Base-by-base conservation (phyloP, 1,140 invertebrate genomes). In the Sminthurides bifidus region DNA sequence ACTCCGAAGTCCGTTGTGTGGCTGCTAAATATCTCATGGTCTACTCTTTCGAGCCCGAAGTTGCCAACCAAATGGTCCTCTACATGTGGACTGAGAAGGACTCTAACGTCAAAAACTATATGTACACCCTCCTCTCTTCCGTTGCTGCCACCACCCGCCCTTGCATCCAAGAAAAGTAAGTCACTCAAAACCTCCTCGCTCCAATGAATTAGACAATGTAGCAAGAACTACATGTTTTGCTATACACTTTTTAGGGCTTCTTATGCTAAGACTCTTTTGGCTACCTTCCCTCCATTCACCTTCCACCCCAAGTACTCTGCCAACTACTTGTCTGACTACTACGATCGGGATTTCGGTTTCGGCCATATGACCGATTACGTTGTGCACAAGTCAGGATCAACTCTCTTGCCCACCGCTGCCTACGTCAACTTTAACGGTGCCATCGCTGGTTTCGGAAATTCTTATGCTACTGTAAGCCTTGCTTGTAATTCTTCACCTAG, bases 11-110 rank as follows among this genome's bases (percentile, higher is more conserved):
- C 15, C 37, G 63, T 27, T 58, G 43, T 40, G 40, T 30, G 21
- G 59, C 59, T 23, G 40, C 37, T 19, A 31, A 51, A 19, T 49
- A 38, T 24, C 51, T 33, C 51, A 15, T 64, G 10, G 27, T 58
- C 17, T 41, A 37, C 21, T 19, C 41, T 27, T 38, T 33, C 19
- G 30, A 59, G 17, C 26, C 54, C 23, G 40, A 43, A 14, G 41
- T 54, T 31, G 24, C 54, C 38, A 41, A 59, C 21, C 51, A 61
- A 52, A 41, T 58, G n/a, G 59, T 56, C 40, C 33, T 64, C 19
- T 59, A 44, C 59, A 60, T 64, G 59, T 64, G 63, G 63, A 35
- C 41, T 23, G 63, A 64, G 41, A 45, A 52, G 12, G 35, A 53
- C 44, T 53, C 56, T 21, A 41, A 61, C 19, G 54, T 64, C 45